A percentile compares a stretch with the other conserved stretches of the same genome.
These are phyloP conservation scores for Ranitomeya variabilis DNA, from an alignment of 2,113 vertebrate genomes.

Conservation along the genomic window DNA sequence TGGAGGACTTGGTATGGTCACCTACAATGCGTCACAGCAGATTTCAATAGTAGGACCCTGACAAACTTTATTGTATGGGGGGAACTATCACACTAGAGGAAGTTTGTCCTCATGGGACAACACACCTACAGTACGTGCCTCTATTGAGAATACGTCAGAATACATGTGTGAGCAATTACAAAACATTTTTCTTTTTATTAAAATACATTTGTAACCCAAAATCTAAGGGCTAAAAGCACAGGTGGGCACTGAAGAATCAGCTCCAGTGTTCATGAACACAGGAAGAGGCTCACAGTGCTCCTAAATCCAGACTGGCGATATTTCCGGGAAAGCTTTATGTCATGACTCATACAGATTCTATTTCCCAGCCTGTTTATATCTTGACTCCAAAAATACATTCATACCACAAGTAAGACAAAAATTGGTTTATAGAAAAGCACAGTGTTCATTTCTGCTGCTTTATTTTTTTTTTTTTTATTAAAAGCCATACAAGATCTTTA, in stretches of 20 bases:
- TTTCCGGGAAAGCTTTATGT: slow-evolving; percentile 45
- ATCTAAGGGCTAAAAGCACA: not conserved
- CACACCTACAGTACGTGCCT: not conserved
- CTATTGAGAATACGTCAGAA: not conserved
- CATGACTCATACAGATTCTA: slow-evolving; percentile 40
- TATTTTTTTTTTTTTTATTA: not conserved
- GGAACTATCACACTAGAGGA: not conserved
- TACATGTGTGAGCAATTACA: not conserved
- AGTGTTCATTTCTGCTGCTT: not conserved
- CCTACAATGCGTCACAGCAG: no score
- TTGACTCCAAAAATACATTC: slow-evolving; percentile 42
- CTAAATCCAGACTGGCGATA: slow-evolving; percentile 22
- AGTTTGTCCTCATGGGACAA: not conserved
- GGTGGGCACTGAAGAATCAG: not conserved
- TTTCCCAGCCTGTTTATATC: slow-evolving; percentile 44
- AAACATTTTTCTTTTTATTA: no score
- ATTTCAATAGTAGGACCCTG: no score
- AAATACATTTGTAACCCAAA: not conserved
- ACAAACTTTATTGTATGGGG: no score
- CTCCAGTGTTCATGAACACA: not conserved
- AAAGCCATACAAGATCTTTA: not conserved
- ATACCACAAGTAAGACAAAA: not conserved
- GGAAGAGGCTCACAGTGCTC: not conserved
- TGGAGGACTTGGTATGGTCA: no score
- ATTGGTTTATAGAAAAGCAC: not conserved